Evolutionary conservation across 2,888 invertebrate genomes (phyloP), one percentile per base, ranked within the genome.

Genomic region (Aspidapion aeneum): DNA sequence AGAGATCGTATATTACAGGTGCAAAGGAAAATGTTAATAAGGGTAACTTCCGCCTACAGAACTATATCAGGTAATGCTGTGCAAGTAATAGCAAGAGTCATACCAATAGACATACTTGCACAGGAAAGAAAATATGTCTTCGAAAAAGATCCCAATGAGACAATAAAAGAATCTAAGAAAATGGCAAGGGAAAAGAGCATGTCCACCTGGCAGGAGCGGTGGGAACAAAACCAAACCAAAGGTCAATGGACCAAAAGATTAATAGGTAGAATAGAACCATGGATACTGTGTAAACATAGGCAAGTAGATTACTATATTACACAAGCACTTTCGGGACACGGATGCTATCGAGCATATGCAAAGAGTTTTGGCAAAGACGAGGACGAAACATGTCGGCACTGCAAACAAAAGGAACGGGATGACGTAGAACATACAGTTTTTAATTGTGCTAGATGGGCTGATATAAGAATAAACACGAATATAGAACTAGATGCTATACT

Each of bases 31-130:
- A 21, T 52, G 18, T 9, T 58, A 9, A 16, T 66, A 2, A 48
- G 65, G 21, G 56, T 60, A 2, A 49, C 59, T 1, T 18, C 48
- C 1, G 63, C 62, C 9, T n/a, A n/a, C n/a, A n/a, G n/a, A n/a
- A n/a, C n/a, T n/a, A 58, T 62, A 9, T 64, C 66, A 9, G 49
- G 62, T 1, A 64, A 60, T 18, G 64, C 68, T 1, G 57, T 57
- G 0, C 59, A 57, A 16, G 59, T 69, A 9, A n/a, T 68, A 2
- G 35, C 66, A n/a, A 62, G 61, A 1, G 48, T 55, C 1, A 55
- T 64, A 2, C 68, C 69, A 1, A 54, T 69, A 1, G n/a, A n/a
- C n/a, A n/a, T n/a, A n/a, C n/a, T n/a, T n/a, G 62, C 35, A 5
- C 7, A 20, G 5, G 21, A 22, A 18, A 50, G 58, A n/a, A 5